A percentile compares a stretch with the other conserved stretches of the same genome.
Conservation (phyloP, 2,113 vertebrate species). For the Prinia subflava region DNA sequence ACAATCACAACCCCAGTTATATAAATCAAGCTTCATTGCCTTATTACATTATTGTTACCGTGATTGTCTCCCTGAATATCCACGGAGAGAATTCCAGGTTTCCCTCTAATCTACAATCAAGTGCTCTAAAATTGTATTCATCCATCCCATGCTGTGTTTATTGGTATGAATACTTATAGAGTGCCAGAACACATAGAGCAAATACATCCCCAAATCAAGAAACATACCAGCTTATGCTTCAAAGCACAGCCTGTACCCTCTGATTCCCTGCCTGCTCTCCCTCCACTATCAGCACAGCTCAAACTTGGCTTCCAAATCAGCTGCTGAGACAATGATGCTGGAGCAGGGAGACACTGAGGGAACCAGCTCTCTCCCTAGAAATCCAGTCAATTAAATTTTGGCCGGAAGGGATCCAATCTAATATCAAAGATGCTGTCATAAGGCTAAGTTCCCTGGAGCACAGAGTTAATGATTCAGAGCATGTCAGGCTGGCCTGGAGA, state of each 20-base stretch:
- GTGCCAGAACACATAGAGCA: background rate
- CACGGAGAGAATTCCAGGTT: background rate
- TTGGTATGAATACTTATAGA: background rate
- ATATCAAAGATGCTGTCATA: slow-evolving; percentile 72
- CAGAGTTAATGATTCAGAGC: slow-evolving; percentile 75
- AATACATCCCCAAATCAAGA: slow-evolving; percentile 1
- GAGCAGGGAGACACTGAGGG: slow-evolving; percentile 12
- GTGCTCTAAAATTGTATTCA: background rate
- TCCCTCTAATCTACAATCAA: background rate
- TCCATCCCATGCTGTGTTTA: background rate
- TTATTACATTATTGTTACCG: background rate
- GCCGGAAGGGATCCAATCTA: slow-evolving; percentile 72
- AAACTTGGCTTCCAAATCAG: slow-evolving; percentile 49
- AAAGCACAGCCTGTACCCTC: background rate
- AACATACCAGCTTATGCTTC: background rate
- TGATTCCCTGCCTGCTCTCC: background rate
- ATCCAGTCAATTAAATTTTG: slow-evolving; percentile 76
- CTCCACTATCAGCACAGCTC: background rate
- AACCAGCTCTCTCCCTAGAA: slow-evolving; percentile 47
- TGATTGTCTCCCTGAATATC: background rate
- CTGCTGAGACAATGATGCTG: slow-evolving; percentile 48
- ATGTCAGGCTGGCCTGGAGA: slow-evolving; percentile 61
- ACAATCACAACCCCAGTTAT: background rate
- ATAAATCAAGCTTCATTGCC: background rate
- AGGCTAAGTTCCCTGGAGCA: slow-evolving; percentile 69